These are phyloP conservation scores for Acleris sparsana DNA, from an alignment of 2,888 invertebrate genomes.

Conservation along the genomic window DNA sequence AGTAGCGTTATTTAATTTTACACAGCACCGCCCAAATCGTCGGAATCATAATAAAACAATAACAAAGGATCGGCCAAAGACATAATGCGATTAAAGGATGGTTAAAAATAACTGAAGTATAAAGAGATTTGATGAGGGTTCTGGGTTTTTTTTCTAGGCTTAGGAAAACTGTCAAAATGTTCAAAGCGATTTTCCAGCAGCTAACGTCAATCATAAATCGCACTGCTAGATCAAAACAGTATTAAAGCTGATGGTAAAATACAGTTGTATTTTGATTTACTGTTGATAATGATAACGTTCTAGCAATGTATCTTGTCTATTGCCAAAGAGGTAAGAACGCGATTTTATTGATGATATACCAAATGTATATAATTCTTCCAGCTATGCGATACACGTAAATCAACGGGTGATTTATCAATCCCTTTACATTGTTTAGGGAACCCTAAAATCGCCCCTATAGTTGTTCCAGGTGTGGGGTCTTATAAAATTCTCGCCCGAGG, in stretches of 20 bases:
- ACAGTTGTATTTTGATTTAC: no score
- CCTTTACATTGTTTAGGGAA: not conserved
- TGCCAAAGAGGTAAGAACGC: no score
- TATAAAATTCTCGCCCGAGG: constrained; percentile 1
- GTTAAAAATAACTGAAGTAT: constrained; percentile 29
- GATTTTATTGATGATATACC: no score
- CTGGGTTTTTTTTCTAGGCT: not conserved
- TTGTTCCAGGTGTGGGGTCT: constrained; percentile 10
- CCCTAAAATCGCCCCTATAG: constrained; percentile 8
- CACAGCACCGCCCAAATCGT: constrained; percentile 23
- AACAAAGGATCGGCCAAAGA: constrained; percentile 27
- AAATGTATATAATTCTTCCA: no score
- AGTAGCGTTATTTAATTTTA: constrained; percentile 26
- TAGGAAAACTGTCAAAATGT: no score
- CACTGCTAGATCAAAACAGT: no score
- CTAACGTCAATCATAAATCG: no score
- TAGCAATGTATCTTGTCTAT: no score
- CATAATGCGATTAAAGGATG: constrained; percentile 40
- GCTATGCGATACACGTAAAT: no score
- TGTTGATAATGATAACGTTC: no score
- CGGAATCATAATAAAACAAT: constrained; percentile 33
- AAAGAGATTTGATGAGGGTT: not conserved
- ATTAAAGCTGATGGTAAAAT: no score
- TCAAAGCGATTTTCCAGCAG: no score
- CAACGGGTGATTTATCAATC: not conserved